Percentiles rank a stretch among this genome's conserved stretches.
phyloP scores from a whole-genome alignment of 1,140 invertebrate genomes.

The Xylocopa sonorina region DNA sequence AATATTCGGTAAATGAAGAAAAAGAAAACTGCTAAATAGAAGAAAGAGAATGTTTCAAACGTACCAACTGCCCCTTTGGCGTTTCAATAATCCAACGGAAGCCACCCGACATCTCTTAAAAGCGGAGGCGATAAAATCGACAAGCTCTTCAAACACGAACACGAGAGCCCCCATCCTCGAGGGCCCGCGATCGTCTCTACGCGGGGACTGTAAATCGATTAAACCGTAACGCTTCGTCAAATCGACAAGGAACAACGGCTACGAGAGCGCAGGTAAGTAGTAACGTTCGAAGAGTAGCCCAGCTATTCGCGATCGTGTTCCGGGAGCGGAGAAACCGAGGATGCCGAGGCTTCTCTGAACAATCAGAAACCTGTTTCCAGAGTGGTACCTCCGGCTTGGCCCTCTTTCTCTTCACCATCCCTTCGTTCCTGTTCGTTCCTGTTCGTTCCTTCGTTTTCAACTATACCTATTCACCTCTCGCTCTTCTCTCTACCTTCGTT shows the following conservation, averaged over 20 bases:
- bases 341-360: conserved; percentile 64
- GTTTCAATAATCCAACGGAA: background rate
- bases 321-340: conserved; percentile 62
- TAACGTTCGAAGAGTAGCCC: conserved; percentile 52
- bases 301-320: conserved; percentile 51
- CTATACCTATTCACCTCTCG: no score
- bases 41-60: background rate
- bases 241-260: conserved; percentile 34
- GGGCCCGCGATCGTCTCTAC: background rate
- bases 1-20: no score
- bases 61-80: background rate
- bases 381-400: conserved; percentile 59
- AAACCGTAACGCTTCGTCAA: conserved; percentile 36
- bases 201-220: conserved; percentile 39
- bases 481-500: conserved; percentile 14
- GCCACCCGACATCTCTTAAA: conserved; percentile 19
- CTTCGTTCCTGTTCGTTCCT: conserved; percentile 17
- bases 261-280: conserved; percentile 38
- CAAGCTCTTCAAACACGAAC: conserved; percentile 5
- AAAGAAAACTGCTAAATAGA: background rate
- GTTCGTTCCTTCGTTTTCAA: conserved; percentile 51
- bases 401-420: conserved; percentile 55
- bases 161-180: background rate
- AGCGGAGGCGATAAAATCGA: conserved; percentile 13
- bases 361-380: conserved; percentile 70